Evolutionary conservation across 2,888 invertebrate species (phyloP).

Genomic region (Drosophila melanocephala): DNA sequence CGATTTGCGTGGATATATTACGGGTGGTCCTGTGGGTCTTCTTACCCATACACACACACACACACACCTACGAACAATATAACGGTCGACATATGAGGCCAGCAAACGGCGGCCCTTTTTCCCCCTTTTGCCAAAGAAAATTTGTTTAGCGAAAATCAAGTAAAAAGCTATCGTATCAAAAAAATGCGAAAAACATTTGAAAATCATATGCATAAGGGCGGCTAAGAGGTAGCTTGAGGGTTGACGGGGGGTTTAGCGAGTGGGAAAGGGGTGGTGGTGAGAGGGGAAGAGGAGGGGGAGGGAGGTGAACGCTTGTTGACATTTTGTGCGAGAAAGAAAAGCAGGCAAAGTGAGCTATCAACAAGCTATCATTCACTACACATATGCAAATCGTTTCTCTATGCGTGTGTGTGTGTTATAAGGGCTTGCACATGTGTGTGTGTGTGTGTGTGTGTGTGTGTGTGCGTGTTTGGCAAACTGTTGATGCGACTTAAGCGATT

Average conservation of each 20-base stretch:
- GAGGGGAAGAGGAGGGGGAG: background rate
- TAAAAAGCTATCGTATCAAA: constrained; percentile 55
- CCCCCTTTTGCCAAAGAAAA: constrained; percentile 57
- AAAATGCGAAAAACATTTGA: constrained; percentile 63
- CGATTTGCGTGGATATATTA: constrained; percentile 58
- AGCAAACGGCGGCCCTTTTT: constrained; percentile 46
- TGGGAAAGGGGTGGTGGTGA: constrained; percentile 8
- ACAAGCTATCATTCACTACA: constrained; percentile 81
- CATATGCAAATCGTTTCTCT: constrained; percentile 55
- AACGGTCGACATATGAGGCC: constrained; percentile 35
- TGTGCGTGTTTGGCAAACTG: constrained; percentile 71
- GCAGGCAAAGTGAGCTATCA: constrained; percentile 75
- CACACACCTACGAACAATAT: background rate
- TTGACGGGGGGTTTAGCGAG: background rate
- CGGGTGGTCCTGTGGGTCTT: constrained; percentile 51
- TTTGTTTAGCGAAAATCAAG: constrained; percentile 73
- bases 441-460: constrained; percentile 32
- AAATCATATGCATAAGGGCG: constrained; percentile 67
- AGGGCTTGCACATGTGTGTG: constrained; percentile 16
- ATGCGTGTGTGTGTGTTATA: constrained; percentile 44
- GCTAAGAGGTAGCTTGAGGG: background rate
- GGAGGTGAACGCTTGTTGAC: constrained; percentile 64
- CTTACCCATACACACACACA: background rate
- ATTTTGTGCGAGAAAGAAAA: constrained; percentile 51
- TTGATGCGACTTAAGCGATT: constrained; percentile 82